Base-by-base conservation (phyloP, 1,140 invertebrate genomes). In the Antheraea mylitta region DNA sequence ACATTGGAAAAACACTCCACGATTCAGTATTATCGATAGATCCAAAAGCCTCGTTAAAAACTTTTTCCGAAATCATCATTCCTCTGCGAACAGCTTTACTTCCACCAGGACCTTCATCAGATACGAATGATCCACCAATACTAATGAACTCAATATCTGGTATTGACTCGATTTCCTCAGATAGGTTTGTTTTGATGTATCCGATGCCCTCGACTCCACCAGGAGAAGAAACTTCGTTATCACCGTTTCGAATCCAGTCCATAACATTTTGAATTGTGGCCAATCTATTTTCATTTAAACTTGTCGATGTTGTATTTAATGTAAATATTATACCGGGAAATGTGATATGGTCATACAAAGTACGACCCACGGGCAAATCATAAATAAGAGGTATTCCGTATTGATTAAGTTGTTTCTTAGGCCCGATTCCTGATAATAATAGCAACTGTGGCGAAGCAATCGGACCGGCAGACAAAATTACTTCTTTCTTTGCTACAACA, bases 351-450 rank as follows among this genome's bases (percentile, higher is more conserved):
- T 95, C 95, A 79, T 95, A 94, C 0, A 97, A 92, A 85, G 97
- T 97, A 63, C 94, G 81, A 0, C 96, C 96, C 2, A 97, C 96
- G 0, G 95, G 94, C 7, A 96, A 85, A 77, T 96, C 93, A 64
- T 89, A 58, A 5, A 94, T 73, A 0, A 93, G 77, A 0, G 89
- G 69, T 8, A 96, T 94, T 16, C 86, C 89, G 6, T 91, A 71
- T 37, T 81, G 75, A 67, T 84, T 67, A 7, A 92, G 66, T 66
- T 92, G 89, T 38, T 77, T 61, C 85, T 89, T 82, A 75, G 87
- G 85, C 69, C 93, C 87, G 71, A 93, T 76, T 70, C 92, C 81
- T 73, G 93, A 87, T 74, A 90, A 73, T 88, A 93, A 89, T 68
- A 92, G 87, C 73, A 92, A 72, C 75, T 94, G 92, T 7, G 94